These are phyloP conservation scores for Euzophera pinguis DNA, from an alignment of 2,888 invertebrate genomes.

Conservation along the genomic window DNA sequence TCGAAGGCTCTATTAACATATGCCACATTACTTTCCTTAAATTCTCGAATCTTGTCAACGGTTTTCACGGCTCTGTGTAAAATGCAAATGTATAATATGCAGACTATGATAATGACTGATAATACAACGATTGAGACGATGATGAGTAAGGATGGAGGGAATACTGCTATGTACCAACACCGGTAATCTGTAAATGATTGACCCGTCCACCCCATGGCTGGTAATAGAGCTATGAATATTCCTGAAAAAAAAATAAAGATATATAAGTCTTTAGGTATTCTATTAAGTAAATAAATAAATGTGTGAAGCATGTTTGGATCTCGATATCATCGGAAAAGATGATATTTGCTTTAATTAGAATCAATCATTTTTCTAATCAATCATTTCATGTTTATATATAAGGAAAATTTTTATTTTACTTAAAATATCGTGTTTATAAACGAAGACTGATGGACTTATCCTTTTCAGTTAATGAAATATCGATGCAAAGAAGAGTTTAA, in stretches of 20 bases:
- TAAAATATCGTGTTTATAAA: no score
- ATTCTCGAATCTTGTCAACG: constrained; percentile 66
- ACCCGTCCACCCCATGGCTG: constrained; percentile 60
- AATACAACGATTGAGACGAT: constrained; percentile 68
- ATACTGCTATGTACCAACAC: constrained; percentile 80
- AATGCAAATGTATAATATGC: constrained; percentile 75
- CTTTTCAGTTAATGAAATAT: no score
- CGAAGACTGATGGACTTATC: no score
- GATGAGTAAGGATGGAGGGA: constrained; percentile 71
- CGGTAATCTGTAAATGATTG: constrained; percentile 69
- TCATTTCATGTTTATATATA: no score
- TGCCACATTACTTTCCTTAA: constrained; percentile 37
- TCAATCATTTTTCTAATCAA: no score
- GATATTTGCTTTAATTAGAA: no score
- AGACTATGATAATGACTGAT: constrained; percentile 56
- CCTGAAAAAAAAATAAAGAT: constrained; percentile 32
- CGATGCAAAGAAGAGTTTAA: no score
- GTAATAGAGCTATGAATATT: constrained; percentile 46
- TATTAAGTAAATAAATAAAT: no score
- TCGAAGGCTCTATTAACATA: constrained; percentile 46
- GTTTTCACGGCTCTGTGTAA: constrained; percentile 74
- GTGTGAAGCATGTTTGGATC: no score
- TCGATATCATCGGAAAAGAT: no score
- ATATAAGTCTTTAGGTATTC: not conserved
- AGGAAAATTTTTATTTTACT: no score